Evolutionary conservation across 2,888 invertebrate species (phyloP).

Genomic region (Stramonita haemastoma): DNA sequence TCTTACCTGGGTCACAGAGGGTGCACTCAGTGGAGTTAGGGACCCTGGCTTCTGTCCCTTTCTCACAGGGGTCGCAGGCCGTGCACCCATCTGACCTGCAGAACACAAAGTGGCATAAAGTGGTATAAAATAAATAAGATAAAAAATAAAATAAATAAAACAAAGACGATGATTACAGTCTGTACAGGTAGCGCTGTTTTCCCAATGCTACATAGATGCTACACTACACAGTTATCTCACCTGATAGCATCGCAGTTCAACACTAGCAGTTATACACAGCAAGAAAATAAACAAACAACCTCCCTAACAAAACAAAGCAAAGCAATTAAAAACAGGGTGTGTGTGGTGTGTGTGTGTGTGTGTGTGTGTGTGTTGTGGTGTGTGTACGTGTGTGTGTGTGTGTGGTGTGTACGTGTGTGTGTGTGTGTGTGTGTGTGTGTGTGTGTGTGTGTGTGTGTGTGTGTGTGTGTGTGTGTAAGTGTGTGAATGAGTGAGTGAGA

Average conservation of each 20-base stretch:
- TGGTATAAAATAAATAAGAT: too few relatives aligned
- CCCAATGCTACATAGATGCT: too few relatives aligned
- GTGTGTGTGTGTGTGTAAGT: not conserved
- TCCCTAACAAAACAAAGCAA: too few relatives aligned
- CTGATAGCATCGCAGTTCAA: too few relatives aligned
- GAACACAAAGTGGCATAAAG: not conserved
- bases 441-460: slow-evolving; percentile 1
- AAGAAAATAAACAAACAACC: too few relatives aligned
- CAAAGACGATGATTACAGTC: too few relatives aligned
- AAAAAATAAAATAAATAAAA: too few relatives aligned
- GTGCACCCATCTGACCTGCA: slow-evolving; percentile 23
- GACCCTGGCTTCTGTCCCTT: not conserved
- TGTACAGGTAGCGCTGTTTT: too few relatives aligned
- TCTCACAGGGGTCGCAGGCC: not conserved
- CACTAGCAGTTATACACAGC: too few relatives aligned
- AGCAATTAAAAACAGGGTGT: not conserved
- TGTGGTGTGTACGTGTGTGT: not conserved
- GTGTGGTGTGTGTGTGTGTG: slow-evolving; percentile 1
- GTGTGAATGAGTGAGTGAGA: not conserved
- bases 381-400: not conserved
- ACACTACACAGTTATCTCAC: too few relatives aligned
- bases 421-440: slow-evolving; percentile 1
- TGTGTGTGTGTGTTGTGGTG: slow-evolving; percentile 1
- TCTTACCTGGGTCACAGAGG: slow-evolving; percentile 26
- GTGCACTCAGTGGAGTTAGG: not conserved